A percentile compares a stretch with the other conserved stretches of the same genome.
Conservation (phyloP, 2,113 vertebrate species). For the Rhinopithecus roxellana region DNA sequence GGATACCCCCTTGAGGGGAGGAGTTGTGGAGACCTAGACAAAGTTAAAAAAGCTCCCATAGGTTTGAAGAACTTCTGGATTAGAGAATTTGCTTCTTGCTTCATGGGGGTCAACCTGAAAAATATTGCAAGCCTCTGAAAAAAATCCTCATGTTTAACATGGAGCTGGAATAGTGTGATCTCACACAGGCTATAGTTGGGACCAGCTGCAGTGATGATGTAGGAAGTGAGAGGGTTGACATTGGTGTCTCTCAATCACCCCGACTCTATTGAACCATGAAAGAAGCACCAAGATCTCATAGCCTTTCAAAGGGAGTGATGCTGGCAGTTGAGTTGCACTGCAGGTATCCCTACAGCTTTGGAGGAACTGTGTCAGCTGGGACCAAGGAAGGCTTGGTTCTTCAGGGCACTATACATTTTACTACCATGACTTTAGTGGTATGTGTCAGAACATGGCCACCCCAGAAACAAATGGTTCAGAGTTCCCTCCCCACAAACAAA, state of each 20-base stretch:
- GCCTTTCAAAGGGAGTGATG: not conserved
- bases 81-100: not conserved
- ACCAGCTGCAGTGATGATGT: fast-evolving
- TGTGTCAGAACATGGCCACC: not conserved
- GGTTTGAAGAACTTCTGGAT: not conserved
- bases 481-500: not conserved
- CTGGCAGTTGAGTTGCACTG: not conserved
- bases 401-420: not conserved
- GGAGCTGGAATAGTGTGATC: not conserved
- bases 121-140: not conserved
- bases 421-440: not conserved
- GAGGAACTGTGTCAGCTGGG: not conserved
- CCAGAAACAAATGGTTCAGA: not conserved
- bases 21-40: not conserved
- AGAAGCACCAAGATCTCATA: not conserved
- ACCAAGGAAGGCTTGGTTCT: not conserved
- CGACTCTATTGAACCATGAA: not conserved
- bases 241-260: not conserved
- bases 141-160: not conserved
- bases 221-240: fast-evolving
- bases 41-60: not conserved
- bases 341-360: too few species aligned
- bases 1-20: not conserved
- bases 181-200: not conserved
- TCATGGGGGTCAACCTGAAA: not conserved